Evolutionary conservation across 2,113 vertebrate genomes (phyloP), one percentile per base, ranked within the genome.

Genomic region (Chunga burmeisteri): DNA sequence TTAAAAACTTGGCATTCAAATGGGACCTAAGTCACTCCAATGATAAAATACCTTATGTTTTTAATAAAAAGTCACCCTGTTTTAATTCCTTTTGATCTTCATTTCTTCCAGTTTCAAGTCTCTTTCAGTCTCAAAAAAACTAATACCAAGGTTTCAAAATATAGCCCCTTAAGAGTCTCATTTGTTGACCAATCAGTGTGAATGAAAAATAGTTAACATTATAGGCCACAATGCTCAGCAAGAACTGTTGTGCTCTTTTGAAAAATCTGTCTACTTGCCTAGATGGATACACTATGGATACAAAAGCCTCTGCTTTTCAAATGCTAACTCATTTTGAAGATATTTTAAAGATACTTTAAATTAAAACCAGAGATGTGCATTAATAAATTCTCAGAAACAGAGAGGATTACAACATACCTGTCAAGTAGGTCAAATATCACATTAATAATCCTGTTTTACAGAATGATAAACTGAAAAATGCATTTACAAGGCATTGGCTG

Each of bases 61-160:
- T 58, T 74, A 78, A 42, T 38, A 62, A 63, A 13, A 92, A 87
- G 63, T 71, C 74, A 68, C 79, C 61, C 85, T 95, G 91, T 93
- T 94, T 93, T 50, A 55, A 52, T 52, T 68, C 46, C 9, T 59
- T 82, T 49, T 44, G 23, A 42, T n/a, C 10, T n/a, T 62, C 11
- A n/a, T 67, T 67, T 67, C 10, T 56, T 66, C 32, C 72, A 70
- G 56, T 82, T 77, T 42, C 62, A 80, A 91, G 25, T 38, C n/a
- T 90, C 85, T 91, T 75, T 96, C 87, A 66, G 93, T 92, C 93
- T 95, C 93, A 95, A 95, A 88, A 92, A 59, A 66, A 40, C 22
- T 42, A 93, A 83, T 32, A 81, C 40, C 44, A 86, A 90, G 56
- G 49, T 50, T 55, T 70, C 44, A 49, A 44, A 59, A 53, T 6